phyloP scores from a whole-genome alignment of 2,797 vertebrate species.

The Brachymystax lenok region DNA sequence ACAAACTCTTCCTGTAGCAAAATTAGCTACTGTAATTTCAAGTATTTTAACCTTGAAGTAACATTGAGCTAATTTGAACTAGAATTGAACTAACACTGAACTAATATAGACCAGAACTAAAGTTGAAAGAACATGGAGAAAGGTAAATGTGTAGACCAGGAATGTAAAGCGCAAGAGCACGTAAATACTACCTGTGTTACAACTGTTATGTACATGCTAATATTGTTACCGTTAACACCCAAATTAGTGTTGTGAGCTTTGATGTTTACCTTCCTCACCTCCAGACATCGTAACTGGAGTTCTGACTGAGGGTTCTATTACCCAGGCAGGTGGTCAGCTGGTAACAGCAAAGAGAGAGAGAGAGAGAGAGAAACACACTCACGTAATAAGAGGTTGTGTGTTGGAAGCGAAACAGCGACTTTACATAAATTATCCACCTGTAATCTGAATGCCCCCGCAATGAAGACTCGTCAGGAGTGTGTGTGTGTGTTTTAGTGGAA shows the following conservation, averaged over 20 bases:
- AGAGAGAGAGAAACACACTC: neutral
- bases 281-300: neutral
- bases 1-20: too few relatives aligned
- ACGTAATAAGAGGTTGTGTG: neutral
- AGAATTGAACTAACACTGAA: neutral
- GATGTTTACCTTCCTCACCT: neutral
- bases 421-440: conserved; percentile 21
- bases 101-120: neutral
- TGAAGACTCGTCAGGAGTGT: neutral
- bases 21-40: too few relatives aligned
- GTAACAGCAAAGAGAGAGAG: too few relatives aligned
- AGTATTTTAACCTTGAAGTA: too few relatives aligned
- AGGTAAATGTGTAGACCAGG: neutral
- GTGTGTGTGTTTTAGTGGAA: conserved; percentile 4
- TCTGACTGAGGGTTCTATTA: neutral
- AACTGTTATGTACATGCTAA: neutral
- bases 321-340: neutral
- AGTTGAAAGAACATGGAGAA: neutral
- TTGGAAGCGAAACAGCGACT: conserved; percentile 15
- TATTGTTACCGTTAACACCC: neutral
- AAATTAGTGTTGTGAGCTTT: neutral
- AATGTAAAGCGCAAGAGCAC: neutral
- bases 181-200: neutral
- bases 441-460: conserved; percentile 9
- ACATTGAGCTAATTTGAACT: too few relatives aligned